Conservation (phyloP, 2,888 invertebrate genomes). For the Galerucella calmariensis region DNA sequence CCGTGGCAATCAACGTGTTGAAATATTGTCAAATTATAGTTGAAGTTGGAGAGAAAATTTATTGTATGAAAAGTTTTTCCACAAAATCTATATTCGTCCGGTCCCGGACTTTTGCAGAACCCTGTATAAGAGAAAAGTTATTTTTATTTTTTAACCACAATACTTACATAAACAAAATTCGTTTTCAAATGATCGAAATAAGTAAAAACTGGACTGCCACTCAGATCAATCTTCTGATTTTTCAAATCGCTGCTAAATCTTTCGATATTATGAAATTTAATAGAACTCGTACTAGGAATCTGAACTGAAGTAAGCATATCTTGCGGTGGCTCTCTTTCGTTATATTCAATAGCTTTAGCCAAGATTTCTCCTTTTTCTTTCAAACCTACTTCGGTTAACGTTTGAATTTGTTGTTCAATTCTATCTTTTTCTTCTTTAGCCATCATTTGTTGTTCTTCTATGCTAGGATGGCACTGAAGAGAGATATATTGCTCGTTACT, state of each 20-base stretch:
- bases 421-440: slow-evolving; percentile 79
- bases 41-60: too few relatives aligned
- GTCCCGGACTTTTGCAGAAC: too few relatives aligned
- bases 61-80: too few relatives aligned
- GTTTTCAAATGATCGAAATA: slow-evolving; percentile 84
- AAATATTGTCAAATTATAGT: too few relatives aligned
- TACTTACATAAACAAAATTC: slow-evolving; percentile 85
- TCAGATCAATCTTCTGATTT: slow-evolving; percentile 69
- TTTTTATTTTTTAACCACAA: too few relatives aligned
- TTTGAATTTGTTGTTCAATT: slow-evolving; percentile 73
- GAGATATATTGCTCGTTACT: slow-evolving; percentile 70
- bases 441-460: slow-evolving; percentile 73
- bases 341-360: slow-evolving; percentile 77
- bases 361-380: slow-evolving; percentile 70
- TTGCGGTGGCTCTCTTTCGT: slow-evolving; percentile 80
- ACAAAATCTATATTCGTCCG: too few relatives aligned
- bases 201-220: slow-evolving; percentile 77
- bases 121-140: too few relatives aligned
- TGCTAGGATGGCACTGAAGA: slow-evolving; percentile 75
- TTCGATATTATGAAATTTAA: slow-evolving; percentile 73
- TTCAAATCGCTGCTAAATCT: slow-evolving; percentile 64
- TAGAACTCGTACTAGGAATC: slow-evolving; percentile 79
- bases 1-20: too few relatives aligned
- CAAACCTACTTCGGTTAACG: slow-evolving; percentile 77
- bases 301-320: slow-evolving; percentile 78